Conservation (phyloP, 64 coral and sea anemone genomes). For the Actinia tenebrosa region DNA sequence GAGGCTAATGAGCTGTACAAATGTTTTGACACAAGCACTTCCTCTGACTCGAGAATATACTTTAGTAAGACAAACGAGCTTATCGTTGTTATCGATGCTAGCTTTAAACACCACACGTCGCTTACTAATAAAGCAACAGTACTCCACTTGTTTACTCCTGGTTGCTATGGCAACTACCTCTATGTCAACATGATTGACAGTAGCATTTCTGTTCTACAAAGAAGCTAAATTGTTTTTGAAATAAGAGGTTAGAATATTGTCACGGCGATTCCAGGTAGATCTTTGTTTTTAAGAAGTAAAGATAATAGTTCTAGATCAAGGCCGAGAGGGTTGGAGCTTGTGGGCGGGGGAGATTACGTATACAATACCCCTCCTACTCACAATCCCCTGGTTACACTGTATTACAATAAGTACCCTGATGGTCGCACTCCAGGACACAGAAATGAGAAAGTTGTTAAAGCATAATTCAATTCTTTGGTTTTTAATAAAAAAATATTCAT, state of each 20-base stretch:
- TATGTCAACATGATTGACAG: not conserved
- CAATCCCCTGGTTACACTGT: not conserved
- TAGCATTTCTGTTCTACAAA: not conserved
- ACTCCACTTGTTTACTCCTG: not conserved
- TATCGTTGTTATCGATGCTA: not conserved
- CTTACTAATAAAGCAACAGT: not conserved
- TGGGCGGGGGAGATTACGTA: not conserved
- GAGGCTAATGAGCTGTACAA: not conserved
- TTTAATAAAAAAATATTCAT: too few species aligned
- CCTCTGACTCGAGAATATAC: not conserved
- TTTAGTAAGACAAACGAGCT: not conserved
- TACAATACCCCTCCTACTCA: not conserved
- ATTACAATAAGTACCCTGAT: not conserved
- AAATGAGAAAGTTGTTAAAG: not conserved
- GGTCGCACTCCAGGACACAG: not conserved
- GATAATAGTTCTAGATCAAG: not conserved
- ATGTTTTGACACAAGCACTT: slow-evolving; percentile 7
- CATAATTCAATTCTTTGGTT: not conserved
- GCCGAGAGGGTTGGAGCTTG: not conserved
- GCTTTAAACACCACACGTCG: slow-evolving; percentile 1
- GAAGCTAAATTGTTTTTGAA: not conserved
- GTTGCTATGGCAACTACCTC: not conserved
- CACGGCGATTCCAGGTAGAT: not conserved
- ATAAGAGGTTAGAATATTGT: not conserved
- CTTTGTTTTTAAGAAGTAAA: not conserved